A percentile compares a stretch with the other conserved stretches of the same genome.
phyloP scores from a whole-genome alignment of 2,113 vertebrate genomes.

The Anhinga anhinga region DNA sequence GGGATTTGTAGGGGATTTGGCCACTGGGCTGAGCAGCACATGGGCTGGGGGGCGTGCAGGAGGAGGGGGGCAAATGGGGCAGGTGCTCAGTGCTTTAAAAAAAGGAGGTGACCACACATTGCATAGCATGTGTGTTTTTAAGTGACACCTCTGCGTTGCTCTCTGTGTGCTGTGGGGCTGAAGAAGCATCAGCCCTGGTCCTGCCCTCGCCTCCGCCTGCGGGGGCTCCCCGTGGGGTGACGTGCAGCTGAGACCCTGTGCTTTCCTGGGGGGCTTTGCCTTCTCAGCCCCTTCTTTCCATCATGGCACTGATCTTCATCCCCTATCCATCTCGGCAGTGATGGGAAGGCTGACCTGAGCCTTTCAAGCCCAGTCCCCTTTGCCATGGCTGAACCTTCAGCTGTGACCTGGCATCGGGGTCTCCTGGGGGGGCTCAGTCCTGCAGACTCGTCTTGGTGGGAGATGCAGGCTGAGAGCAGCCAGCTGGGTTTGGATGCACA shows the following conservation, averaged over 20 bases:
- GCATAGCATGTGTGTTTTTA: rapidly evolving
- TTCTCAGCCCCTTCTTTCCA: background rate
- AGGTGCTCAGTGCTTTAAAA: background rate
- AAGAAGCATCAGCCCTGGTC: too few species aligned
- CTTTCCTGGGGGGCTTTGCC: background rate
- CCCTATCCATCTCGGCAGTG: rapidly evolving
- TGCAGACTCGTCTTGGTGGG: rapidly evolving
- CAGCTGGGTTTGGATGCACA: too few species aligned
- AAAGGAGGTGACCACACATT: rapidly evolving
- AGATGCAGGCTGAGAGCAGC: background rate
- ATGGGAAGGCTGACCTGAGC: background rate
- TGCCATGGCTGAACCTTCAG: background rate
- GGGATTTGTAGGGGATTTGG: background rate
- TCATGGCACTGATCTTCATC: rapidly evolving
- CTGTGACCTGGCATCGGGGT: rapidly evolving
- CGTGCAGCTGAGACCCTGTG: rapidly evolving
- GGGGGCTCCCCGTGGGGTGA: background rate
- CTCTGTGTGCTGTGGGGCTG: background rate
- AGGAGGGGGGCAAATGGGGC: background rate
- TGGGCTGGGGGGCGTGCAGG: background rate
- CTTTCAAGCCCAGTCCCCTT: background rate
- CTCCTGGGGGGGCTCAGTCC: background rate
- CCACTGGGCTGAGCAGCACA: rapidly evolving
- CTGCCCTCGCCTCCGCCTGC: rapidly evolving
- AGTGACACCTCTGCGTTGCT: background rate